These are phyloP conservation scores for Orchestia grillus DNA, from an alignment of 1,140 invertebrate species.

Conservation along the genomic window DNA sequence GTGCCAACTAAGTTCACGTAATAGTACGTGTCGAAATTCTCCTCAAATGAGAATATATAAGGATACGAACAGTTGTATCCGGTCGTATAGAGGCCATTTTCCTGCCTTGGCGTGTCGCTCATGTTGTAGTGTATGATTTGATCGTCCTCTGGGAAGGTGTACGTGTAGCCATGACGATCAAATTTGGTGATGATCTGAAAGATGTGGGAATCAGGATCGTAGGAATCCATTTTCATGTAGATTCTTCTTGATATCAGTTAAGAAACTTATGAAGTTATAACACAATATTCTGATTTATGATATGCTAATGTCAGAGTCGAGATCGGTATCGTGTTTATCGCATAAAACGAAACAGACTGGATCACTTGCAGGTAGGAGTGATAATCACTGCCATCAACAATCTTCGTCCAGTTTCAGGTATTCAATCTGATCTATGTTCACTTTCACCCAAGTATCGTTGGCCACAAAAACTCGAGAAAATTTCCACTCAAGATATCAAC, in stretches of 20 bases:
- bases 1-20: constrained; percentile 36
- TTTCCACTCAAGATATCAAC: background rate
- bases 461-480: background rate
- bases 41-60: constrained; percentile 48
- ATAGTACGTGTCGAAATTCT: constrained; percentile 43
- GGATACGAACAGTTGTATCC: constrained; percentile 41
- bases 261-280: background rate
- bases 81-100: constrained; percentile 35
- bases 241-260: background rate
- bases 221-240: constrained; percentile 10
- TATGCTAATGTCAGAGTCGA: background rate
- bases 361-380: background rate
- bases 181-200: constrained; percentile 44
- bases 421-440: background rate
- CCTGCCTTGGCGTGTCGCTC: constrained; percentile 33
- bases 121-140: constrained; percentile 41
- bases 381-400: background rate
- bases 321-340: background rate
- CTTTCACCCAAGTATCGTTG: background rate
- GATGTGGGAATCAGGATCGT: constrained; percentile 47
- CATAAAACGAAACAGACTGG: background rate
- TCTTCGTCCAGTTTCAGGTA: background rate
- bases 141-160: constrained; percentile 45
- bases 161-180: constrained; percentile 40
- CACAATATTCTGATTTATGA: background rate